Conservation (phyloP, 2,113 vertebrate species). For the Phodopus roborovskii region DNA sequence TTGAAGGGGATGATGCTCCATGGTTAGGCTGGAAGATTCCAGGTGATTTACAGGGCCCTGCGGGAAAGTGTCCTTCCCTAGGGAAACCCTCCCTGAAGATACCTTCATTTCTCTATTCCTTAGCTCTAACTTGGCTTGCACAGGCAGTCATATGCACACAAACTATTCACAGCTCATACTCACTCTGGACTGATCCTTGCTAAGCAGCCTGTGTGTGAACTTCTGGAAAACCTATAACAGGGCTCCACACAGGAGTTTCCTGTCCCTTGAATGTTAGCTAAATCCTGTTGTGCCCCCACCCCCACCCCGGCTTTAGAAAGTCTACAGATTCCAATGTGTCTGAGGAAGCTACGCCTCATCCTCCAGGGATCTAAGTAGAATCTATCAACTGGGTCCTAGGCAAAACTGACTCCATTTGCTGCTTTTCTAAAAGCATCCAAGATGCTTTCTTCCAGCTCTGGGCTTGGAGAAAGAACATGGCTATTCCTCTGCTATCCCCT, state of each 20-base stretch:
- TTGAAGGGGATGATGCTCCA: fast-evolving
- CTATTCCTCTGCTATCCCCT: neutral
- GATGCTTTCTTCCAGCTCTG: fast-evolving
- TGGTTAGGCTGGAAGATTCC: fast-evolving
- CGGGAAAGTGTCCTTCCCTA: neutral
- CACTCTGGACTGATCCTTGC: neutral
- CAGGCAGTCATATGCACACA: neutral
- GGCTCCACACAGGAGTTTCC: fast-evolving
- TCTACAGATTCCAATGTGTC: fast-evolving
- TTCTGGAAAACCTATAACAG: too few relatives aligned
- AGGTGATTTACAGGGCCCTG: fast-evolving
- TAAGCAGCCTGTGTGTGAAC: neutral
- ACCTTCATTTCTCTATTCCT: neutral
- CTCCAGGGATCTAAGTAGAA: neutral
- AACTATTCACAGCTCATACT: neutral
- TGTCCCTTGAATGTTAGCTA: fast-evolving
- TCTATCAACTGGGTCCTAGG: fast-evolving
- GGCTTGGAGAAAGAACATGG: fast-evolving
- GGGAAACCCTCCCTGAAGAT: fast-evolving
- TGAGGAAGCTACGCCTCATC: too few relatives aligned
- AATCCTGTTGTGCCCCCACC: neutral
- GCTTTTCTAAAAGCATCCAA: neutral
- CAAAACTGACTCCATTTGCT: neutral
- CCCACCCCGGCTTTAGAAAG: neutral
- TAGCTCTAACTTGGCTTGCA: neutral